Evolutionary conservation across 1,140 invertebrate species (phyloP), one percentile per base, ranked within the genome.

Genomic region (Pseudachorutes palmiensis): DNA sequence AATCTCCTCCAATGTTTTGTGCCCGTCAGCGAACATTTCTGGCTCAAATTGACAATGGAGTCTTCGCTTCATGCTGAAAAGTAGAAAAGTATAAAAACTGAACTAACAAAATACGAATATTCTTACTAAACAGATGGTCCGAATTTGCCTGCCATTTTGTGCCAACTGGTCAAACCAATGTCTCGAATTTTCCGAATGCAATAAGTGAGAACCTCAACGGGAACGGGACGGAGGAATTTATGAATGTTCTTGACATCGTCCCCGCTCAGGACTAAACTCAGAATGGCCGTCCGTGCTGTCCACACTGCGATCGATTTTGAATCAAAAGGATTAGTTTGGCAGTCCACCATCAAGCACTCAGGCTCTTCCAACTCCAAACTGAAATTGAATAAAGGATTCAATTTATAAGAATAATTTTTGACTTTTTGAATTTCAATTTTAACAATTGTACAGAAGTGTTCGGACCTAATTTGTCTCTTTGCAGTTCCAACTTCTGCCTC

Each of bases 241-340:
- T 62, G 30, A 12, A 33, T 24, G n/a, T 62, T 41, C 19, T n/a
- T 14, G n/a, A 41, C 22, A 14, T 26, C 30, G 16, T 41, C 61
- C 2, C 61, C 61, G 30, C 31, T 62, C 31, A 62, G 22, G 16
- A 62, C 16, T 33, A 62, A 24, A 45, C 61, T 62, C 24, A 62
- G 26, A 9, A 62, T 26, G 22, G 61, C 30, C 3, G 61, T 62
- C 22, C 61, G 61, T 5, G 61, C 61, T 16, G 36, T 45, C 61
- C 61, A 62, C 16, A 36, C 30, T 12, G 22, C 2, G 16, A 62
- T 22, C 5, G 51, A 55, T 22, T 55, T 14, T 14, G 5, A 3
- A 22, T 55, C 51, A 55, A 55, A 55, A 5, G 24, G 51, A 5
- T 9, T 16, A 22, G 9, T 3, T 3, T 5, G 24, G 5, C 9